phyloP scores from a whole-genome alignment of 2,797 vertebrate species.

The Enteromius anoplus region DNA sequence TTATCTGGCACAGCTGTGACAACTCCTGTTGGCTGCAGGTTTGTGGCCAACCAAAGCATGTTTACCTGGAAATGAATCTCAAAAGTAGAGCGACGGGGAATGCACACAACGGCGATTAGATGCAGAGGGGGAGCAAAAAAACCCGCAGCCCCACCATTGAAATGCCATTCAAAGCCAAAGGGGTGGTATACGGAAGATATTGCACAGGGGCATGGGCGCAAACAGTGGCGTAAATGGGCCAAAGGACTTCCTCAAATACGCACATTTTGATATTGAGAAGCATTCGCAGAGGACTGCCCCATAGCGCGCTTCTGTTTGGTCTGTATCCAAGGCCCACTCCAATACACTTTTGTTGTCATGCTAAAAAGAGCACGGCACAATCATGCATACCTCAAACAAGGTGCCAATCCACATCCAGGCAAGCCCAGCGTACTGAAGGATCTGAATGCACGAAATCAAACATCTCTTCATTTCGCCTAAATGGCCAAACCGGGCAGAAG shows the following conservation, averaged over 20 bases:
- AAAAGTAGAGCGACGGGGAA: constrained; percentile 82
- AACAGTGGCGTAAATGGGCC: constrained; percentile 76
- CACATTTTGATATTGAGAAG: constrained; percentile 75
- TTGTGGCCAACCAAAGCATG: constrained; percentile 81
- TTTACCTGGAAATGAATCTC: constrained; percentile 94
- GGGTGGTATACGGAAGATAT: constrained; percentile 75
- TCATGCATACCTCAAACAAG: constrained; percentile 75
- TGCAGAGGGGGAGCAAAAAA: constrained; percentile 6
- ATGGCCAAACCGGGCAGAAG: constrained; percentile 35
- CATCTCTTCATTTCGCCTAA: constrained; percentile 41
- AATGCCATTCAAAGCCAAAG: constrained; percentile 72
- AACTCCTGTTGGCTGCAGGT: constrained; percentile 83
- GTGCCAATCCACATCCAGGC: constrained; percentile 75
- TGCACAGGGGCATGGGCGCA: constrained; percentile 76
- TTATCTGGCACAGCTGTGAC: constrained; percentile 88
- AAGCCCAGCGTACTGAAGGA: constrained; percentile 69
- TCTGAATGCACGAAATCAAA: constrained; percentile 45
- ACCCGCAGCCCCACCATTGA: constrained; percentile 68
- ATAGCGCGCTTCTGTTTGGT: constrained; percentile 66
- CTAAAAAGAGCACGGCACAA: constrained; percentile 72
- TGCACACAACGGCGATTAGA: constrained; percentile 78
- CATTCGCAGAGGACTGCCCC: constrained; percentile 68
- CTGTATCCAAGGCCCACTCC: constrained; percentile 74
- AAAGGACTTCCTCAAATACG: constrained; percentile 81
- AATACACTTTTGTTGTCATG: constrained; percentile 80